phyloP scores from a whole-genome alignment of 2,113 vertebrate genomes.

The Thamnophis sirtalis region DNA sequence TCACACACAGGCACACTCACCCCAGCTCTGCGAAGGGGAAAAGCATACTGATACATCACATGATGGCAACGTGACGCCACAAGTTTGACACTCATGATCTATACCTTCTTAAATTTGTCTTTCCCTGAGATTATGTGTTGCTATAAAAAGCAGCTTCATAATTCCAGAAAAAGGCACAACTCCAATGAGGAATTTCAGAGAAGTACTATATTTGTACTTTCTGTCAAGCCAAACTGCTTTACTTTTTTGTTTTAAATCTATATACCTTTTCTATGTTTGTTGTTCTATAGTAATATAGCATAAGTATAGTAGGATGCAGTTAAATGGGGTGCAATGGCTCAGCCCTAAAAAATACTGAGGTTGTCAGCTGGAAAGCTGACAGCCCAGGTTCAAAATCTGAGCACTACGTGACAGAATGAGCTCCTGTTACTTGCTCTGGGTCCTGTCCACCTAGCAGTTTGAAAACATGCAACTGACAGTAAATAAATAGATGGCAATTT shows the following conservation, averaged over 20 bases:
- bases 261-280: neutral
- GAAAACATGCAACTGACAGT: no score
- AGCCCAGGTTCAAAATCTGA: no score
- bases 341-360: neutral
- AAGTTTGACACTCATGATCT: no score
- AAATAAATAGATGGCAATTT: no score
- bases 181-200: no score
- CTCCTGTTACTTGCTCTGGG: no score
- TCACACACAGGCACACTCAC: no score
- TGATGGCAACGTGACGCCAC: no score
- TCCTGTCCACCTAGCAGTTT: no score
- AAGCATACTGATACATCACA: no score
- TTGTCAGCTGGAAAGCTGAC: no score
- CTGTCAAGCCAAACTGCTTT: neutral
- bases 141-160: neutral
- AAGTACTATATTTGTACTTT: neutral
- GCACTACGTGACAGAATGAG: neutral
- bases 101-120: neutral
- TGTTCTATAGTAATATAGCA: neutral
- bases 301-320: neutral
- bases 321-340: neutral
- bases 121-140: neutral
- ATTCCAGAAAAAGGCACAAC: neutral
- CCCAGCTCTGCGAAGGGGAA: no score
- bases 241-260: neutral